Evolutionary conservation across 2,797 vertebrate species (phyloP), one percentile per base, ranked within the genome.

Genomic region (Alosa sapidissima): DNA sequence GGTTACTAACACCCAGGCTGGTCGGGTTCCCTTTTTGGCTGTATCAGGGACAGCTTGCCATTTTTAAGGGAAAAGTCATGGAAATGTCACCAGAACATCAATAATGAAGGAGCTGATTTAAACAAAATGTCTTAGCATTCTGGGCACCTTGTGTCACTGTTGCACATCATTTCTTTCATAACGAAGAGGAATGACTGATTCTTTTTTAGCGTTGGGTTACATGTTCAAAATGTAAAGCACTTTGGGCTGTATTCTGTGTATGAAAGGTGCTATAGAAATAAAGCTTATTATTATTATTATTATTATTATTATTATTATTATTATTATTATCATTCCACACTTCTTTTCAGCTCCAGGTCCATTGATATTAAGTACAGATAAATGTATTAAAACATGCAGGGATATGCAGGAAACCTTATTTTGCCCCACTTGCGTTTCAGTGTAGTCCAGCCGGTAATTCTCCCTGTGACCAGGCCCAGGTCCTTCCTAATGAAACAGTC

Each of bases 391-490:
- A 14, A 54, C 52, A 13, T 54, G 1, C 9, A 54, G 52, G 52
- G 11, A 54, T 16, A 13, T 54, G 13, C 14, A 14, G 10, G 52
- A 11, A 14, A 54, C 13, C 14, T 54, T 54, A 16, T 54, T 54
- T 81, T 82, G 81, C 16, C 21, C 36, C 16, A 85, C 8, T 85
- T 88, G 87, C 88, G 88, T 11, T 91, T 90, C 10, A 14, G 52
- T 54, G 11, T 14, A 14, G 52, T 54, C 52, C 11, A 7, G 5
- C n/a, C 4, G 19, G 90, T 93, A 92, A 93, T 95, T 94, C 92
- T 88, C 92, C 82, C 86, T 81, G 89, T 89, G 65, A 84, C 72
- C 87, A 82, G 87, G 81, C 84, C 75, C 52, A 54, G 86, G 85
- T 28, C 85, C 82, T 75, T 55, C 51, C 84, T 85, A 87, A 91